A percentile compares a stretch with the other conserved stretches of the same genome.
These are phyloP conservation scores for Crocuta crocuta DNA, from an alignment of 2,113 vertebrate species.

Conservation along the genomic window DNA sequence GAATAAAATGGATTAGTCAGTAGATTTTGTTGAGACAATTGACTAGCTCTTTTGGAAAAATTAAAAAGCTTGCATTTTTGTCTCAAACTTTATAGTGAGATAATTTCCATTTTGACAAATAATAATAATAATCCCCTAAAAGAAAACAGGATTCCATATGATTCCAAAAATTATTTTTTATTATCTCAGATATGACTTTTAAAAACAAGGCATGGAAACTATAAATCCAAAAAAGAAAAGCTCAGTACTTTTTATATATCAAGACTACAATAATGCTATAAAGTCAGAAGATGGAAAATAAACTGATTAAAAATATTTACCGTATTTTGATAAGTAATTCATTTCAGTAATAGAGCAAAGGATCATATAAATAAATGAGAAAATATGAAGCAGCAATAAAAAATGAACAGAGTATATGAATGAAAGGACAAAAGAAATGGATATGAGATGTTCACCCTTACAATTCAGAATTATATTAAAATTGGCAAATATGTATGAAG, in stretches of 20 bases:
- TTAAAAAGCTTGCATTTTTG: not conserved
- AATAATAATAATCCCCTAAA: not conserved
- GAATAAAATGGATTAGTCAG: conserved; percentile 7
- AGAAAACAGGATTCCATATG: not conserved
- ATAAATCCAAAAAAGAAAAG: not conserved
- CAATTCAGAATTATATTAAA: not conserved
- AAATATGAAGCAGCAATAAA: not conserved
- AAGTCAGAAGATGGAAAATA: not conserved
- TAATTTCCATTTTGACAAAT: not conserved
- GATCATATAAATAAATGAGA: not conserved
- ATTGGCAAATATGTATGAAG: not conserved
- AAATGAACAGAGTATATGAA: not conserved
- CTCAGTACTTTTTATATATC: not conserved
- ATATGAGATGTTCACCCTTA: not conserved
- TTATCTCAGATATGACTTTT: not conserved
- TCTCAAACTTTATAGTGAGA: not conserved
- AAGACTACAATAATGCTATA: not conserved
- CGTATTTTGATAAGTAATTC: not conserved
- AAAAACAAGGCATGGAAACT: not conserved
- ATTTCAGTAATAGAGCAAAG: not conserved
- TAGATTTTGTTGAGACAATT: not conserved
- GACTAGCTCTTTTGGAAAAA: not conserved
- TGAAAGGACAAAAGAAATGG: not conserved
- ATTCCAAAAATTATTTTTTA: not conserved
- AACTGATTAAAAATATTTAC: not conserved